These are phyloP conservation scores for Ips typographus DNA, from an alignment of 1,140 invertebrate species.

Conservation along the genomic window DNA sequence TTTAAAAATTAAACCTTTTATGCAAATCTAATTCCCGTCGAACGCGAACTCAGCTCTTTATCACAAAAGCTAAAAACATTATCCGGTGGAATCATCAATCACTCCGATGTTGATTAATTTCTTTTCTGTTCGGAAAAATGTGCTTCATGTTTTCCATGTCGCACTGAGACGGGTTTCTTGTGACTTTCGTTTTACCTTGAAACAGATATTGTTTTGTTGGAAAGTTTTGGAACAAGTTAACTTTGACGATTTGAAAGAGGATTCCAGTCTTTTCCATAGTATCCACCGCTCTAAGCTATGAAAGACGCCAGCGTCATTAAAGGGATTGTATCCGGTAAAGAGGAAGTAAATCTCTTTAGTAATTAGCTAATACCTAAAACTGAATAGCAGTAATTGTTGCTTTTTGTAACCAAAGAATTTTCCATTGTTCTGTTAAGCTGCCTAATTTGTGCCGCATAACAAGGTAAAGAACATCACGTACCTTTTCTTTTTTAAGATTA, in stretches of 20 bases:
- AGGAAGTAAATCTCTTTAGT: constrained; percentile 14
- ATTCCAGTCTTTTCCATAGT: no score
- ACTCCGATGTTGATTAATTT: background rate
- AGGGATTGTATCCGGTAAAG: constrained; percentile 9
- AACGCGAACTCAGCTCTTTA: constrained; percentile 13
- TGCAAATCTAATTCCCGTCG: constrained; percentile 5
- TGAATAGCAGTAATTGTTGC: constrained; percentile 15
- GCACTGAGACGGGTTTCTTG: no score
- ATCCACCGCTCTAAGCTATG: background rate
- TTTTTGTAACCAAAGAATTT: constrained; percentile 15
- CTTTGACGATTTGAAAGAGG: no score
- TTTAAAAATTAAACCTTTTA: constrained; percentile 16
- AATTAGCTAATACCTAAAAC: constrained; percentile 19
- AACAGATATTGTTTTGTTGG: no score
- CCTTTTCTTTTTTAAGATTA: background rate
- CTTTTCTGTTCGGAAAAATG: background rate
- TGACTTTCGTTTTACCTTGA: no score
- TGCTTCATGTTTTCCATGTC: background rate
- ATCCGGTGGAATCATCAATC: background rate
- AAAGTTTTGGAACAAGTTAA: no score
- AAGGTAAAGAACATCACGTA: background rate
- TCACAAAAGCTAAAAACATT: constrained; percentile 8
- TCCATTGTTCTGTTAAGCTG: constrained; percentile 10
- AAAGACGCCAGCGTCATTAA: constrained; percentile 1
- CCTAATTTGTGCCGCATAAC: constrained; percentile 5